phyloP scores from a whole-genome alignment of 2,797 vertebrate genomes.

The Spea hammondii region DNA sequence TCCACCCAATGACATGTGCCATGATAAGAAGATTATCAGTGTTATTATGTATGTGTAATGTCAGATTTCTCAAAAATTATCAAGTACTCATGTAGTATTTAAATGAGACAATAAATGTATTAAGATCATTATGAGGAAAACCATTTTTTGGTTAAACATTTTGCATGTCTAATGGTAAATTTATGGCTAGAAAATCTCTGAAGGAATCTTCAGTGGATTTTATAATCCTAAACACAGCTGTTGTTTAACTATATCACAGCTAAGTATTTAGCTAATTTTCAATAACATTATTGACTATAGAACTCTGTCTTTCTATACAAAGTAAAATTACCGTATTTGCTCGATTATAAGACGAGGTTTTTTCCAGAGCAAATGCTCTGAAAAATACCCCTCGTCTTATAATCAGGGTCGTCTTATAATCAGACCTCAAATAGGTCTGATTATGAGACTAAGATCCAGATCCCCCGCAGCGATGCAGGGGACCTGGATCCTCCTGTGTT shows the following conservation, averaged over 20 bases:
- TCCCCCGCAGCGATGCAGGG: no score
- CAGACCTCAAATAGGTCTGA: no score
- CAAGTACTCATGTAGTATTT: constrained; percentile 17
- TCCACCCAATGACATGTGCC: no score
- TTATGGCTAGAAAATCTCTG: constrained; percentile 58
- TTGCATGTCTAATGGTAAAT: constrained; percentile 57
- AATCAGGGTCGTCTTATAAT: no score
- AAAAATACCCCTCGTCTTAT: no score
- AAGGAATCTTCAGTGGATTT: constrained; percentile 56
- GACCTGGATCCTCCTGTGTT: no score
- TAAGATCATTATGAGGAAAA: constrained; percentile 54
- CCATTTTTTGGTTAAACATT: constrained; percentile 55
- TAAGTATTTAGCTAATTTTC: constrained; percentile 55
- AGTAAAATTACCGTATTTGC: no score
- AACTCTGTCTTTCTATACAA: constrained; percentile 20
- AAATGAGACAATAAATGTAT: constrained; percentile 18
- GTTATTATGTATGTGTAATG: no score
- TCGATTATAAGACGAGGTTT: no score
- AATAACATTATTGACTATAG: constrained; percentile 53
- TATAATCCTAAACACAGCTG: constrained; percentile 58
- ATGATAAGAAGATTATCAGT: no score
- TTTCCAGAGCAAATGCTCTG: no score
- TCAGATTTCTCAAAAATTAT: background rate
- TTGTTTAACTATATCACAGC: constrained; percentile 56
- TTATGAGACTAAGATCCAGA: no score